A percentile compares a stretch with the other conserved stretches of the same genome.
These are phyloP conservation scores for Nannoperca obscura DNA, from an alignment of 2,797 vertebrate species.

Conservation along the genomic window DNA sequence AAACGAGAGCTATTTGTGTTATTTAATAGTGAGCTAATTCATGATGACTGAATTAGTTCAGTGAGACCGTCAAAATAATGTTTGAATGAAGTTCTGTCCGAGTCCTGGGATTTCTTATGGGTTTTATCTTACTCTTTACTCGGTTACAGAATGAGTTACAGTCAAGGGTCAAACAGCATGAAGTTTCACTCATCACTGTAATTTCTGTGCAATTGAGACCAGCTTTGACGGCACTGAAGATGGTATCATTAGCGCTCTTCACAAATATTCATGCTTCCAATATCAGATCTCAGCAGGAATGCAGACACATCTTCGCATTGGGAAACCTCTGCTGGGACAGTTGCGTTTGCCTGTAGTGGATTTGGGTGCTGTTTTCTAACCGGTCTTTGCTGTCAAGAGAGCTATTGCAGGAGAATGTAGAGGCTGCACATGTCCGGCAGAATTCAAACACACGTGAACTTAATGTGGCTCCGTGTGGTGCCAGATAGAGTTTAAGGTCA, in stretches of 20 bases:
- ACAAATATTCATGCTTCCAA: conserved; percentile 7
- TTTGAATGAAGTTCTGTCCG: conserved; percentile 11
- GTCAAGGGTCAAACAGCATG: conserved; percentile 17
- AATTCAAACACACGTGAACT: conserved; percentile 44
- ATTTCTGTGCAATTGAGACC: conserved; percentile 30
- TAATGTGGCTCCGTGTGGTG: conserved; percentile 69
- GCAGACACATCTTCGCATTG: not conserved
- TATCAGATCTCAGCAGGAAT: conserved; percentile 29
- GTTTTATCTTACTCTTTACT: conserved; percentile 34
- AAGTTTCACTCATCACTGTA: conserved; percentile 43
- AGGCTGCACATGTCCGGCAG: conserved; percentile 9
- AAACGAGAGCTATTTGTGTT: conserved; percentile 31
- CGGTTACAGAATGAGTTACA: conserved; percentile 19
- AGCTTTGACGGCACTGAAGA: conserved; percentile 31
- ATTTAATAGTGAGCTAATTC: conserved; percentile 35
- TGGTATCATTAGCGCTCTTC: conserved; percentile 36
- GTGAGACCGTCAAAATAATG: not conserved
- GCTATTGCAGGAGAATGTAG: not conserved
- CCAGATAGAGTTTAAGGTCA: conserved; percentile 60
- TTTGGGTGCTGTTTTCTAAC: not conserved
- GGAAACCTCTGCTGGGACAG: conserved; percentile 15
- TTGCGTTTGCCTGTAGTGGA: conserved; percentile 16
- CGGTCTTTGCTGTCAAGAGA: conserved; percentile 3
- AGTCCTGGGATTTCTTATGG: conserved; percentile 2
- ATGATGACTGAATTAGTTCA: not conserved